Evolutionary conservation across 2,888 invertebrate species (phyloP), one percentile per base, ranked within the genome.

Genomic region (Trichogramma evanescens): DNA sequence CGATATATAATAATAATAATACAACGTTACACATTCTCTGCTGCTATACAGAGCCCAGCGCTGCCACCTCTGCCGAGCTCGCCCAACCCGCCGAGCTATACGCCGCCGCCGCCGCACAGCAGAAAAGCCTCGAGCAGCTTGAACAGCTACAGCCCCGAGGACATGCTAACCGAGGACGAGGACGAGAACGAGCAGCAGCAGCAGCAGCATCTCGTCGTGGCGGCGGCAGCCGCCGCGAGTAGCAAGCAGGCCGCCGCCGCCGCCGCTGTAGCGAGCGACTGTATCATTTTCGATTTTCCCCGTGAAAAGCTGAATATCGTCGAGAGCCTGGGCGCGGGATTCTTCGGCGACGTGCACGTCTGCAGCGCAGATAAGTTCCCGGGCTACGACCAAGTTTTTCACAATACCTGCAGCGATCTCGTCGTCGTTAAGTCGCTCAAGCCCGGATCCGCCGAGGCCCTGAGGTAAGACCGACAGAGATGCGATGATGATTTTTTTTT

Each of bases 351-450:
- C 80, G 81, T 86, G 71, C 85, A 86, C 77, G 76, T 86, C 71
- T 86, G 86, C 75, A 85, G 86, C 76, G 81, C 85, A 71, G 80
- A 81, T 67, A 77, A 76, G 62, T 76, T 76, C 63, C 74, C 77
- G 1, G 74, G 74, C 39, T 74, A 72, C 63, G 77, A 75, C 53
- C 75, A 78, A 65, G 66, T 74, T 61, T 74, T 76, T 62, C 72
- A 74, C 58, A 71, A 71, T 61, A 71, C 73, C 38, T 65, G 63
- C 63, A 73, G 70, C 64, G 71, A 84, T 69, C 80, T 88, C 57
- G 89, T 90, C 54, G 86, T 89, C 49, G 89, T 91, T 66, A 88
- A 89, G 73, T 87, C 87, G 54, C 79, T 91, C 61, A 82, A 85
- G 65, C 82, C 83, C 52, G 83, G 82, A 5, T 82, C 82, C 44